phyloP scores from a whole-genome alignment of 2,888 invertebrate genomes.

The Leistus spinibarbis region DNA sequence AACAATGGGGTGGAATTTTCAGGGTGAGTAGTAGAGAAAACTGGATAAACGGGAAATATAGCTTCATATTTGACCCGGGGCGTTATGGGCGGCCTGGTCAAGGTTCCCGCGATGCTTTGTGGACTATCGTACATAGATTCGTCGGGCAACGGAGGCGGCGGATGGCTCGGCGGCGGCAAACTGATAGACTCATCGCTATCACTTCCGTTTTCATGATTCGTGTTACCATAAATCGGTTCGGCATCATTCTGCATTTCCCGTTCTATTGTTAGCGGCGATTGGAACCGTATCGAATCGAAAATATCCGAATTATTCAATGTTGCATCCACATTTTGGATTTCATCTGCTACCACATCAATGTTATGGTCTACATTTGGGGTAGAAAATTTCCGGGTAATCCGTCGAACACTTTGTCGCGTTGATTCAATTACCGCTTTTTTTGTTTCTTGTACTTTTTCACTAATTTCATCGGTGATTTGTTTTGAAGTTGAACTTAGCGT shows the following conservation, averaged over 20 bases:
- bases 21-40: conserved; percentile 44
- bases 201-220: conserved; percentile 53
- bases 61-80: conserved; percentile 54
- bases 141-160: conserved; percentile 65
- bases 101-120: conserved; percentile 42
- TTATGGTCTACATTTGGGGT: conserved; percentile 38
- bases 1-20: conserved; percentile 42
- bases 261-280: conserved; percentile 61
- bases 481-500: conserved; percentile 64
- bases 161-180: conserved; percentile 64
- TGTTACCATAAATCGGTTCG: conserved; percentile 54
- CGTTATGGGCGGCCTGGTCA: conserved; percentile 49
- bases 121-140: conserved; percentile 64
- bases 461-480: conserved; percentile 64
- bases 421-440: conserved; percentile 69
- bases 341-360: conserved; percentile 37
- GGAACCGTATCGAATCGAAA: conserved; percentile 70
- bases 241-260: conserved; percentile 51
- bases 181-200: conserved; percentile 47
- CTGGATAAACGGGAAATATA: conserved; percentile 55
- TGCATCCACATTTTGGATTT: conserved; percentile 44
- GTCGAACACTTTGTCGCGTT: conserved; percentile 61
- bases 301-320: conserved; percentile 53
- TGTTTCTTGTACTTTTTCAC: conserved; percentile 61
- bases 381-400: conserved; percentile 52